Evolutionary conservation across 2,797 vertebrate species (phyloP).

Genomic region (Siniperca obscura): DNA sequence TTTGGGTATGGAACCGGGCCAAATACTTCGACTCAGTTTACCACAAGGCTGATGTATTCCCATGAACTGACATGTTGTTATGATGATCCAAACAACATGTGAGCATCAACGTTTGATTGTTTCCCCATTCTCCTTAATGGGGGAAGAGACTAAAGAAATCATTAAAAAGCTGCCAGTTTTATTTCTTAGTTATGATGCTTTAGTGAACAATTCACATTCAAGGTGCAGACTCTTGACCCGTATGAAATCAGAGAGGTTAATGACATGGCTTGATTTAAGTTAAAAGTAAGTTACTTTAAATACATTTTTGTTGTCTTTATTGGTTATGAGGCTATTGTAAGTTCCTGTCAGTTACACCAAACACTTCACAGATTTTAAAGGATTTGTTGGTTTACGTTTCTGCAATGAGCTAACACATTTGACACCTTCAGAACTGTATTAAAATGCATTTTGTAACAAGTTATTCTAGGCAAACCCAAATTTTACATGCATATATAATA

Average conservation of each 20-base stretch:
- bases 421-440: neutral
- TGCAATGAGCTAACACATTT: no score
- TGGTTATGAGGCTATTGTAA: neutral
- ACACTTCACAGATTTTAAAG: neutral
- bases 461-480: neutral
- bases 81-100: no score
- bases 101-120: neutral
- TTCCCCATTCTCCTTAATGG: neutral
- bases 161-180: no score
- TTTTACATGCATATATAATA: neutral
- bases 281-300: no score
- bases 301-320: neutral
- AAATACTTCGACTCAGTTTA: slow-evolving; percentile 51
- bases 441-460: neutral
- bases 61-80: neutral
- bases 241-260: no score
- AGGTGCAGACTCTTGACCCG: no score
- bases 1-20: slow-evolving; percentile 79
- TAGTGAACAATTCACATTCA: no score
- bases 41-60: neutral
- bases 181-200: no score
- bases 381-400: neutral
- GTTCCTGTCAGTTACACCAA: no score
- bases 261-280: no score
- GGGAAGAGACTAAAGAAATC: no score